Percentiles rank a stretch among this genome's conserved stretches.
phyloP scores from a whole-genome alignment of 2,113 vertebrate species.

The Erythrocercus mccallii region DNA sequence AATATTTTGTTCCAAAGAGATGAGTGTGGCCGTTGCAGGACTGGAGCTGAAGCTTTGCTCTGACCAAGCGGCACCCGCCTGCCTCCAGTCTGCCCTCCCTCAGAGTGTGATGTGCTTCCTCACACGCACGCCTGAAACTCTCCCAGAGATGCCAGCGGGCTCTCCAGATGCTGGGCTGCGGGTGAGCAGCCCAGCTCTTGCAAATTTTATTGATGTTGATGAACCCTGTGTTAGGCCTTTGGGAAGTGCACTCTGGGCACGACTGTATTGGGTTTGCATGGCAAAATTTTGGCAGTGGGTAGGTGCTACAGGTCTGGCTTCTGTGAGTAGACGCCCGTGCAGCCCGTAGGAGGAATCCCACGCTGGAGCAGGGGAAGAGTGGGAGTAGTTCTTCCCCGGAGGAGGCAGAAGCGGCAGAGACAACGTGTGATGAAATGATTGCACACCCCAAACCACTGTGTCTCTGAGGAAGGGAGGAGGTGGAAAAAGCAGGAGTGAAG shows the following conservation, averaged over 20 bases:
- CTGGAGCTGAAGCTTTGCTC: neutral
- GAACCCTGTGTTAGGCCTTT: neutral
- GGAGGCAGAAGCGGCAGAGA: neutral
- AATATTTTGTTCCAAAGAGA: neutral
- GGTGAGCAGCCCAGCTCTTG: neutral
- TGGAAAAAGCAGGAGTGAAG: neutral
- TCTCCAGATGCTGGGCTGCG: rapidly evolving
- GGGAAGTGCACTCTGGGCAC: rapidly evolving
- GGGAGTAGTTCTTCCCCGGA: neutral
- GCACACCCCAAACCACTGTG: too few relatives aligned
- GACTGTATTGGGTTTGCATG: rapidly evolving
- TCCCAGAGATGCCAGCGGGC: neutral
- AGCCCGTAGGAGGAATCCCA: neutral
- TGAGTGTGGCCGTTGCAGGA: rapidly evolving
- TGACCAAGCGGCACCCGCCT: rapidly evolving
- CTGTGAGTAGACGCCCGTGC: neutral
- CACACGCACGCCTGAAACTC: neutral
- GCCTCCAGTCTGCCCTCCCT: neutral
- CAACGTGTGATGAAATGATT: neutral
- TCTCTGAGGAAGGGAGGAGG: neutral
- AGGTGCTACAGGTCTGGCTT: neutral
- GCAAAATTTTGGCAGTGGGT: neutral
- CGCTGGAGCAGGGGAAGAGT: neutral
- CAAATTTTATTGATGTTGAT: neutral
- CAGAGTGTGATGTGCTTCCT: neutral